Base-by-base conservation (phyloP, 1,140 invertebrate genomes). In the Megalopta genalis region DNA sequence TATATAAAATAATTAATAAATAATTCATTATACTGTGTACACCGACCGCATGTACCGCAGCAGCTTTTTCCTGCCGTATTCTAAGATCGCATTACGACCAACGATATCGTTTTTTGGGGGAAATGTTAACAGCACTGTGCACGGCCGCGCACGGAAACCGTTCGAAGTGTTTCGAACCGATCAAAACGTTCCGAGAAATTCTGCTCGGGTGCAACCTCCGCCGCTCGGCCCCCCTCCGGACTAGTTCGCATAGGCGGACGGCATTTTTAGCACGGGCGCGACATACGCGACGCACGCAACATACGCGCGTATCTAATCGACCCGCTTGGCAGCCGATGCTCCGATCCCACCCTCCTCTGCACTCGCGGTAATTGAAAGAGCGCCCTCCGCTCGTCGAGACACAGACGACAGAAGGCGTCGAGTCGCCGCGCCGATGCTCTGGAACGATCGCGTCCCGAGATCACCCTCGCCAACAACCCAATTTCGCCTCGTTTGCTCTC, bases 331-430 rank as follows among this genome's bases (percentile, higher is more conserved):
- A 64, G 62, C 18, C 62, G 62, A 39, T 64, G 62, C 3, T 52
- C 16, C 62, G 62, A 39, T 18, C 62, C 62, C 37, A 64, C 27
- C 62, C 32, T 64, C 62, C 18, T 21, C 49, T 46, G 42, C 62
- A 32, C 16, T 39, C 62, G 62, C 32, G 62, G 62, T 39, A 64
- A 64, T 64, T 64, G 32, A 64, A 64, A 64, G 32, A 64, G 18
- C 62, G 32, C 62, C 62, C 62, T n/a, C 18, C 32, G 62, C n/a
- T 32, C 49, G 37, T 32, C 32, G 62, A 64, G 49, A 21, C 49
- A 21, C 49, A 52, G 49, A 46, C 49, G 32, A 39, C 62, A 67
- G 65, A 49, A 67, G n/a, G 23, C 42, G 42, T 4, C 49, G 49
- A 14, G 16, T 18, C 49, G 49, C 49, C 14, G 5, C 18, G 14